phyloP scores from a whole-genome alignment of 2,113 vertebrate genomes.

The Odontophorus gujanensis region DNA sequence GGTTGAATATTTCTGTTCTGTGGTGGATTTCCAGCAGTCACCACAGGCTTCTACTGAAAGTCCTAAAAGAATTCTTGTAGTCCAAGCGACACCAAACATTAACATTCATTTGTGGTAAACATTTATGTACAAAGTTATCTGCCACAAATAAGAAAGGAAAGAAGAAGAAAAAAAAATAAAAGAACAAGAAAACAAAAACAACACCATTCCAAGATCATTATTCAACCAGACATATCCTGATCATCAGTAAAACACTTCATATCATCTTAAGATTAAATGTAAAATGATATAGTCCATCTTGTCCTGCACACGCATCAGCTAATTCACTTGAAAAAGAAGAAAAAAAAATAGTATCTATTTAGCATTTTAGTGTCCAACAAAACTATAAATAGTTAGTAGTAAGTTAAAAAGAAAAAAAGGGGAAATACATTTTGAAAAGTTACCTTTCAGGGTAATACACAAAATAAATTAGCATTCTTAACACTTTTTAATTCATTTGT shows the following conservation, averaged over 20 bases:
- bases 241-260: slow-evolving; percentile 88
- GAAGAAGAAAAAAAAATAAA: not conserved
- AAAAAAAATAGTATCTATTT: slow-evolving; percentile 69
- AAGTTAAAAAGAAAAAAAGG: slow-evolving; percentile 65
- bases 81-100: slow-evolving; percentile 89
- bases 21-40: slow-evolving; percentile 78
- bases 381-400: slow-evolving; percentile 57
- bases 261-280: slow-evolving; percentile 86
- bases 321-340: slow-evolving; percentile 76
- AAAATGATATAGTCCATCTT: slow-evolving; percentile 81
- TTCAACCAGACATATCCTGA: slow-evolving; percentile 79
- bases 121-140: slow-evolving; percentile 92
- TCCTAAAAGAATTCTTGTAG: slow-evolving; percentile 80
- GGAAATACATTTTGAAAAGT: slow-evolving; percentile 39
- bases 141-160: slow-evolving; percentile 74
- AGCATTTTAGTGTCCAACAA: slow-evolving; percentile 86
- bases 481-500: slow-evolving; percentile 80
- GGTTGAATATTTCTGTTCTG: slow-evolving; percentile 79
- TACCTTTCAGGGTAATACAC: slow-evolving; percentile 63
- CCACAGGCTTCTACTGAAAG: slow-evolving; percentile 81
- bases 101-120: slow-evolving; percentile 92
- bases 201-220: slow-evolving; percentile 86
- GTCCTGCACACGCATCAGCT: slow-evolving; percentile 79
- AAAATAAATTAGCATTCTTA: slow-evolving; percentile 73
- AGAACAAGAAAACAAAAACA: not conserved